Conservation (phyloP, 2,888 invertebrate species). For the Helicoverpa assulta region DNA sequence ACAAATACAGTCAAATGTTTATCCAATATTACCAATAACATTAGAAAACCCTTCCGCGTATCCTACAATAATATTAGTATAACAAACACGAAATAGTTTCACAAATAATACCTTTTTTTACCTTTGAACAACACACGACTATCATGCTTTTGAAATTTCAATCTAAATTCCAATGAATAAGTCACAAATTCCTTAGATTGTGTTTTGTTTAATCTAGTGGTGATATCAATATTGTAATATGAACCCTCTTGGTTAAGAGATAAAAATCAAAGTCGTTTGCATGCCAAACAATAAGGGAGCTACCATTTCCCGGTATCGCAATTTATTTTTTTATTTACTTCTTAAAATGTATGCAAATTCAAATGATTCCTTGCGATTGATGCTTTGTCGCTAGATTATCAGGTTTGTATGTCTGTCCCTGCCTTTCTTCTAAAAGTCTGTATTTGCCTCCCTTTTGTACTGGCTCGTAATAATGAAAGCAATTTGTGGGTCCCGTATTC, state of each 20-base stretch:
- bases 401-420: constrained; percentile 57
- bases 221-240: constrained; percentile 16
- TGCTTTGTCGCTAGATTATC: constrained; percentile 77
- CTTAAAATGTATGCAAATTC: constrained; percentile 78
- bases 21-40: constrained; percentile 43
- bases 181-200: constrained; percentile 20
- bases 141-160: constrained; percentile 44
- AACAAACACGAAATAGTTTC: constrained; percentile 50
- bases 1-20: constrained; percentile 27
- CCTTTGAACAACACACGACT: constrained; percentile 35
- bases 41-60: constrained; percentile 43
- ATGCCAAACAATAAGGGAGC: constrained; percentile 54
- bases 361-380: constrained; percentile 76
- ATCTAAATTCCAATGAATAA: constrained; percentile 52
- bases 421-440: constrained; percentile 2
- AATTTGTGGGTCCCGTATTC: constrained; percentile 75
- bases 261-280: constrained; percentile 54
- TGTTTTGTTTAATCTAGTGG: constrained; percentile 17
- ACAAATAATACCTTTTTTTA: constrained; percentile 46
- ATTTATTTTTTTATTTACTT: constrained; percentile 80
- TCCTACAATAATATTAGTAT: constrained; percentile 43
- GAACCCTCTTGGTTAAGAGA: constrained; percentile 18
- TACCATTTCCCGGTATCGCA: constrained; percentile 58
- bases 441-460: constrained; percentile 60
- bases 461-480: constrained; percentile 65